phyloP scores from a whole-genome alignment of 2,113 vertebrate species.

The Zosterops borbonicus region DNA sequence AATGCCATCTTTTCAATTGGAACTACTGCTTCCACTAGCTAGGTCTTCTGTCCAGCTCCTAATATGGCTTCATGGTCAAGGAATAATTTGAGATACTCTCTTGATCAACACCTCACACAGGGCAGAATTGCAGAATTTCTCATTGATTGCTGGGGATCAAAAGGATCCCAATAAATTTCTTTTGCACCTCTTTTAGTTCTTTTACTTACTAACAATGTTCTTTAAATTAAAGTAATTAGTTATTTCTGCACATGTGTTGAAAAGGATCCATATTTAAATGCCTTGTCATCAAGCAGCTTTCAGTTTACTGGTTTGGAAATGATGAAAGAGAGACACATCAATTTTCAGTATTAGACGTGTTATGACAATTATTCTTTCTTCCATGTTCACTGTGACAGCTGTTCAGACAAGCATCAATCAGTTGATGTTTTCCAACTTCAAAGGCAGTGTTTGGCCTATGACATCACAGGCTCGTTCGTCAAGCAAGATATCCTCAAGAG shows the following conservation, averaged over 20 bases:
- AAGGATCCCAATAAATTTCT: neutral
- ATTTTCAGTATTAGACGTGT: slow-evolving; percentile 8
- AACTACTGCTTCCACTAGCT: neutral
- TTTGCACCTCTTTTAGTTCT: neutral
- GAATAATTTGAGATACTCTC: neutral
- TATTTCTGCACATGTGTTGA: neutral
- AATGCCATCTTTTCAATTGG: neutral
- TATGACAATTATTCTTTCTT: slow-evolving; percentile 27
- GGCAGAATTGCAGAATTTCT: neutral
- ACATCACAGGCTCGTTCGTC: neutral
- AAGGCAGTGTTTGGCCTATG: slow-evolving; percentile 46
- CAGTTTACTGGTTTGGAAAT: neutral
- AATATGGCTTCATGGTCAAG: neutral
- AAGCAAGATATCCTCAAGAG: neutral
- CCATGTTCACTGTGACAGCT: neutral
- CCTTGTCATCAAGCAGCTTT: neutral
- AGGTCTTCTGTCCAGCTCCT: neutral
- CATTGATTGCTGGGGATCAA: neutral
- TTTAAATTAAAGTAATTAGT: neutral
- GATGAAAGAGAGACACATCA: neutral
- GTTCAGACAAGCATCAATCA: slow-evolving; percentile 30
- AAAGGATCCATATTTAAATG: neutral
- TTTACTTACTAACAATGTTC: neutral
- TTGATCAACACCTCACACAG: neutral
- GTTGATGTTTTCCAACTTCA: slow-evolving; percentile 15